phyloP scores from a whole-genome alignment of 2,888 invertebrate species.

The Pollenia griseotomentosa region DNA sequence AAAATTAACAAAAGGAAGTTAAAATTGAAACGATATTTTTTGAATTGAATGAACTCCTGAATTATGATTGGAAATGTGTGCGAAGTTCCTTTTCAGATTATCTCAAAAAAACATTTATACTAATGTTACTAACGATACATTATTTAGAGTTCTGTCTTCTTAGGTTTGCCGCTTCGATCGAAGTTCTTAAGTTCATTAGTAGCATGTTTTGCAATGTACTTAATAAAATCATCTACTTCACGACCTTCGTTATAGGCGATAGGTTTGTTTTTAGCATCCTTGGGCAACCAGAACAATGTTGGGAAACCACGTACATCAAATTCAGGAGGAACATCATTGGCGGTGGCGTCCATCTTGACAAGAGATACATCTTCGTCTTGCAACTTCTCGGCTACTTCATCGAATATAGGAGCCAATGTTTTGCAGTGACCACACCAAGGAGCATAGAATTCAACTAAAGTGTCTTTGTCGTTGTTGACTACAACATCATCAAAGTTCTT shows the following conservation, averaged over 20 bases:
- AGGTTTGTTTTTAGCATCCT: conserved; percentile 91
- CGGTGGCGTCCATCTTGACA: conserved; percentile 99
- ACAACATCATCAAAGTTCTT: conserved; percentile 98
- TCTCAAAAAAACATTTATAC: conserved; percentile 41
- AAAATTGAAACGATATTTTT: conserved; percentile 22
- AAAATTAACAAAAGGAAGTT: conserved; percentile 35
- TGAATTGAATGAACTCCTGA: conserved; percentile 9
- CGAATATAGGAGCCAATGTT: conserved; percentile 95
- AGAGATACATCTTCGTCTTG: conserved; percentile 94
- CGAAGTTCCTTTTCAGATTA: conserved; percentile 59
- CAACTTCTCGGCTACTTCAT: conserved; percentile 96
- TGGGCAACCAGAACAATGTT: conserved; percentile 97
- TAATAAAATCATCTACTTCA: conserved; percentile 95
- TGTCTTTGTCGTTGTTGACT: conserved; percentile 95
- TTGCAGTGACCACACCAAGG: conserved; percentile 99
- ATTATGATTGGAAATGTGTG: conserved; percentile 68
- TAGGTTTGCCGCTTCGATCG: conserved; percentile 91
- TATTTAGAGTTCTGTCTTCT: conserved; percentile 83
- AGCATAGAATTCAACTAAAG: conserved; percentile 98
- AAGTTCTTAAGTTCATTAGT: conserved; percentile 94
- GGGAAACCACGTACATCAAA: conserved; percentile 99
- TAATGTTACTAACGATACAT: conserved; percentile 1
- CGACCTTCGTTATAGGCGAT: conserved; percentile 97
- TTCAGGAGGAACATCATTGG: conserved; percentile 96
- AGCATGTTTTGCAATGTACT: conserved; percentile 96